Evolutionary conservation across 2,113 vertebrate species (phyloP), one percentile per base, ranked within the genome.

Genomic region (Pampusana beccarii): DNA sequence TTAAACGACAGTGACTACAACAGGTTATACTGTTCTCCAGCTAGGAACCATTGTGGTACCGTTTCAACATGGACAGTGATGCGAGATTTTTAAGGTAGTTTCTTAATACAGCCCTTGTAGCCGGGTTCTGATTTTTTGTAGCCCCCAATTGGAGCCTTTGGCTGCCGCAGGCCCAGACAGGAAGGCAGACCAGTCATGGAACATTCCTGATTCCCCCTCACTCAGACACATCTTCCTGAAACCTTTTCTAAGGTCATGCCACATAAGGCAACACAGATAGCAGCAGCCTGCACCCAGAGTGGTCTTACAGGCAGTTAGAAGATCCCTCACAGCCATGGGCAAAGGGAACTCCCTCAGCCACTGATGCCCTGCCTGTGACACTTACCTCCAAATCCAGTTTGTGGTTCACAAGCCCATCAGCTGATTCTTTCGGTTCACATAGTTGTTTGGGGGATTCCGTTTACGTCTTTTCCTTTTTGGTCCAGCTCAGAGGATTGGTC

Each of bases 141-240:
- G 40, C 14, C 56, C 38, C 8, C 21, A 61, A 3, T 1, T 69
- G 33, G 11, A 69, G 17, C 17, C 66, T 44, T 31, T 38, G 53
- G 23, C 24, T 12, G 38, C 60, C 80, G 53, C 38, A 70, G 48
- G 48, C 48, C 28, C n/a, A 25, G 48, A 23, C 24, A 40, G 10
- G 28, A 53, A 66, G 57, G 51, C 36, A 38, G 42, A 44, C 3
- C 42, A 58, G 34, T 38, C 74, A 38, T 6, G 13, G 25, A 13
- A 29, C 0, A 1, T 9, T 61, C 33, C 21, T 0, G 0, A 16
- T 33, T 51, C 36, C 31, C 36, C 21, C 13, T 44, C 23, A 29
- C 12, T 34, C 88, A 60, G 34, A 11, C 15, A 20, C 33, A 78
- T 36, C 29, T 66, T 60, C 28, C 36, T 18, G 11, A 86, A 80